These are phyloP conservation scores for Augochlorella aurata DNA, from an alignment of 2,888 invertebrate species.

Conservation along the genomic window DNA sequence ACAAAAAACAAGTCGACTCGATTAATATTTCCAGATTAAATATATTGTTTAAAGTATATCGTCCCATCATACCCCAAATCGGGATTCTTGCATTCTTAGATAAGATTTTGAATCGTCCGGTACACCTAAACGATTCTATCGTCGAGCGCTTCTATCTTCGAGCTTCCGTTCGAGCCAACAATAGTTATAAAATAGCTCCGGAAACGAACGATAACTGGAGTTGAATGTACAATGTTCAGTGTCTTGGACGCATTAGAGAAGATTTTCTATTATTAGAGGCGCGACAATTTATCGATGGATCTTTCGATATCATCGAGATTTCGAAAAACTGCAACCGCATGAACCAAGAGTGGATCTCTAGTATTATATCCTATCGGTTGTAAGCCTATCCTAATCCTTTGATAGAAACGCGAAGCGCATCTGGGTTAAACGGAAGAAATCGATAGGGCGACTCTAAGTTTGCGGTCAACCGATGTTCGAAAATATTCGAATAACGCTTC, in stretches of 20 bases:
- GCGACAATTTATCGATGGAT: neutral
- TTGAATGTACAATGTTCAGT: neutral
- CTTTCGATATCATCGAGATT: conserved; percentile 19
- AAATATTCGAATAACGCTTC: neutral
- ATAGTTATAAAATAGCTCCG: neutral
- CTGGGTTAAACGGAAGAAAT: conserved; percentile 32
- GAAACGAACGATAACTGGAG: neutral
- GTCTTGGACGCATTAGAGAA: neutral
- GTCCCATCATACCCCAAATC: too few species aligned
- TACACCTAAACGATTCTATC: neutral
- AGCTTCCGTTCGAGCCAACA: neutral
- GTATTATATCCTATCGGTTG: conserved; percentile 22
- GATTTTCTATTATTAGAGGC: neutral
- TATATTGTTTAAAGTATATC: too few species aligned
- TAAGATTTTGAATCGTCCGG: too few species aligned
- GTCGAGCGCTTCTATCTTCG: neutral
- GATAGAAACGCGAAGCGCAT: conserved; percentile 30
- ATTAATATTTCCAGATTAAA: too few species aligned
- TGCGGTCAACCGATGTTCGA: neutral
- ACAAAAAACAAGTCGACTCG: too few species aligned
- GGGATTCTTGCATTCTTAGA: too few species aligned
- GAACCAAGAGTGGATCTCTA: conserved; percentile 8
- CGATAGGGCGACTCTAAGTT: conserved; percentile 19
- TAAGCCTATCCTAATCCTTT: conserved; percentile 39
- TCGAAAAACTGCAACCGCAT: neutral